A percentile compares a stretch with the other conserved stretches of the same genome.
phyloP scores from a whole-genome alignment of 2,797 vertebrate genomes.

The Acipenser transmontanus region DNA sequence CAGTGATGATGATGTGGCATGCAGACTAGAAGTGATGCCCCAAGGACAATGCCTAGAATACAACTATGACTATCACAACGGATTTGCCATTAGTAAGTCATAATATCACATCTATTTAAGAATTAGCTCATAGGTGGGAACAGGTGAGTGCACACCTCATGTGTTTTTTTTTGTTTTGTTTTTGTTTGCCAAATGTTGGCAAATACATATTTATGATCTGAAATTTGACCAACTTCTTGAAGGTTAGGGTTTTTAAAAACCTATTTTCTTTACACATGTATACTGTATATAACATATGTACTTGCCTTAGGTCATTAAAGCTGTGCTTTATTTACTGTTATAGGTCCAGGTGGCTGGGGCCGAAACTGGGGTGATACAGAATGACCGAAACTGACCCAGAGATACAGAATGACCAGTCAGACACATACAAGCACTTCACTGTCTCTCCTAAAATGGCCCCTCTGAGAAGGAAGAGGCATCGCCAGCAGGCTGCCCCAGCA shows the following conservation, averaged over 20 bases:
- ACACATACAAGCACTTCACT: constrained; percentile 33
- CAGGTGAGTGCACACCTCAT: too few species aligned
- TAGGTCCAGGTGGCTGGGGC: constrained; percentile 80
- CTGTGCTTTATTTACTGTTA: constrained; percentile 18
- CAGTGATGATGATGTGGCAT: constrained; percentile 77
- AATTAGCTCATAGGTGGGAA: too few species aligned
- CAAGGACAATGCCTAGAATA: constrained; percentile 91
- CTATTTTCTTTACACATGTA: too few species aligned
- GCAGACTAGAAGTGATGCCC: constrained; percentile 80
- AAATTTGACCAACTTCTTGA: too few species aligned
- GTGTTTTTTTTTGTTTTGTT: too few species aligned
- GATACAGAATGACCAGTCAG: constrained; percentile 47
- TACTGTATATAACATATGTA: too few species aligned
- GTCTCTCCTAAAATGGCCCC: constrained; percentile 33
- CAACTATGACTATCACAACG: constrained; percentile 96
- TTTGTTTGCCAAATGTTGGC: too few species aligned
- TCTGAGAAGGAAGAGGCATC: constrained; percentile 71
- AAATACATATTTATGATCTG: too few species aligned
- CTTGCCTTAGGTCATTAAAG: too few species aligned
- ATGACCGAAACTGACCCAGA: too few species aligned
- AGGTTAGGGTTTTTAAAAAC: too few species aligned
- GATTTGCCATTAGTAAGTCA: constrained; percentile 85
- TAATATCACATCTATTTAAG: too few species aligned
- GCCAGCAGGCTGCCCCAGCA: constrained; percentile 57
- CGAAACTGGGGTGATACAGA: constrained; percentile 53